Evolutionary conservation across 2,797 vertebrate species (phyloP).

Genomic region (Lepilemur ruficaudatus): DNA sequence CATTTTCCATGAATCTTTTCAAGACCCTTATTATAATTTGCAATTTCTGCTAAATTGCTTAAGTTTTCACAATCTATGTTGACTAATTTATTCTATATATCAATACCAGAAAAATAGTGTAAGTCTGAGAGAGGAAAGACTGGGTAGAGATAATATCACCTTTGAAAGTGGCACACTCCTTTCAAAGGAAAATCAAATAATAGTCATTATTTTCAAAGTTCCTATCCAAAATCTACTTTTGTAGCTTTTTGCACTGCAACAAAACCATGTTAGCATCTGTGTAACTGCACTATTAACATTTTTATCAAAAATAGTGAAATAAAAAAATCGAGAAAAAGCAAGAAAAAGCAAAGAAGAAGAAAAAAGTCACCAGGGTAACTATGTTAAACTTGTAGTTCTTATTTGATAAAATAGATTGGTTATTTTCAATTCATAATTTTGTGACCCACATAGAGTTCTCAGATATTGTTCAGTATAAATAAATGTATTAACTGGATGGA

Average conservation of each 20-base stretch:
- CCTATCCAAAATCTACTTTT: not conserved
- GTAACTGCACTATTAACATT: not conserved
- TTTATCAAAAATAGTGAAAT: not conserved
- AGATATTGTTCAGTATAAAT: not conserved
- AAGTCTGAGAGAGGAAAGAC: not conserved
- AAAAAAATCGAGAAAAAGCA: not conserved
- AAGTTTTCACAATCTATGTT: not conserved
- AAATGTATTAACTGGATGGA: not conserved
- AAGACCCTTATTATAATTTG: not conserved
- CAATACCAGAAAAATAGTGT: not conserved
- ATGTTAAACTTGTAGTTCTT: not conserved
- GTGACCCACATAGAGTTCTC: not conserved
- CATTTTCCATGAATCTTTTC: too few species aligned
- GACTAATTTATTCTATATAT: not conserved
- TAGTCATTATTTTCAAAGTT: not conserved
- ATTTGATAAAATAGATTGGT: not conserved
- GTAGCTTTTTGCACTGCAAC: not conserved
- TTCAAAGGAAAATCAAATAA: not conserved
- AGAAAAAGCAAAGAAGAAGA: not conserved
- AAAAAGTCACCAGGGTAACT: not conserved
- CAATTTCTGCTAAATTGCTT: not conserved
- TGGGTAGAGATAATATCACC: not conserved
- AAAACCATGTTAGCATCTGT: not conserved
- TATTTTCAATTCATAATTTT: not conserved
- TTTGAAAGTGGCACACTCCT: not conserved